These are phyloP conservation scores for Tachina lurida DNA, from an alignment of 2,888 invertebrate genomes.

Conservation along the genomic window DNA sequence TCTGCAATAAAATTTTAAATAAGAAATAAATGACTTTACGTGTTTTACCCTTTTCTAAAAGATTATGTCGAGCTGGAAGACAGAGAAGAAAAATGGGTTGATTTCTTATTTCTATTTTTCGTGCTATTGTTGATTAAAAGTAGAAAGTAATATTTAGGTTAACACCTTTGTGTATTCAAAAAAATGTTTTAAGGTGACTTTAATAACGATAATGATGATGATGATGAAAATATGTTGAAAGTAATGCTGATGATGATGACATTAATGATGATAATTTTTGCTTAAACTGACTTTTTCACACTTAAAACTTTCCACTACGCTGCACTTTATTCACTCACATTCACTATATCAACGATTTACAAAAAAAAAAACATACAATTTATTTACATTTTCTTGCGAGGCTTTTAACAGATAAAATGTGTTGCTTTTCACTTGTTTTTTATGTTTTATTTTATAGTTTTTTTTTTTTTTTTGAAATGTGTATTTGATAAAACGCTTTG, in stretches of 20 bases:
- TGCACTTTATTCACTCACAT: slow-evolving; percentile 27
- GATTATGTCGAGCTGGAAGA: slow-evolving; percentile 6
- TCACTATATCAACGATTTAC: background rate
- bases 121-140: slow-evolving; percentile 44
- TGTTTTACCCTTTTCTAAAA: slow-evolving; percentile 18
- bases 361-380: slow-evolving; percentile 9
- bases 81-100: slow-evolving; percentile 31
- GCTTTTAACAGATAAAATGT: slow-evolving; percentile 34
- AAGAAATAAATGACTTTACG: slow-evolving; percentile 45
- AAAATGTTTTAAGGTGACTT: slow-evolving; percentile 37
- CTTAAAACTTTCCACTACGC: slow-evolving; percentile 27
- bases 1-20: slow-evolving; percentile 55
- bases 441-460: slow-evolving; percentile 29
- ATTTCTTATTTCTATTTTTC: background rate
- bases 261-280: slow-evolving; percentile 20
- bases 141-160: slow-evolving; percentile 66
- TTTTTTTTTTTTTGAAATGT: slow-evolving; percentile 40
- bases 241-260: slow-evolving; percentile 21
- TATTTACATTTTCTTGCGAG: slow-evolving; percentile 44
- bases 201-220: background rate
- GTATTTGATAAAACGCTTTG: slow-evolving; percentile 50
- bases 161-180: slow-evolving; percentile 63
- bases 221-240: background rate
- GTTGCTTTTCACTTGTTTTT: slow-evolving; percentile 32
- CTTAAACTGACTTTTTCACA: slow-evolving; percentile 32